These are phyloP conservation scores for Epizoanthus rinbou DNA, from an alignment of 92 coral and sea anemone genomes.

Conservation along the genomic window DNA sequence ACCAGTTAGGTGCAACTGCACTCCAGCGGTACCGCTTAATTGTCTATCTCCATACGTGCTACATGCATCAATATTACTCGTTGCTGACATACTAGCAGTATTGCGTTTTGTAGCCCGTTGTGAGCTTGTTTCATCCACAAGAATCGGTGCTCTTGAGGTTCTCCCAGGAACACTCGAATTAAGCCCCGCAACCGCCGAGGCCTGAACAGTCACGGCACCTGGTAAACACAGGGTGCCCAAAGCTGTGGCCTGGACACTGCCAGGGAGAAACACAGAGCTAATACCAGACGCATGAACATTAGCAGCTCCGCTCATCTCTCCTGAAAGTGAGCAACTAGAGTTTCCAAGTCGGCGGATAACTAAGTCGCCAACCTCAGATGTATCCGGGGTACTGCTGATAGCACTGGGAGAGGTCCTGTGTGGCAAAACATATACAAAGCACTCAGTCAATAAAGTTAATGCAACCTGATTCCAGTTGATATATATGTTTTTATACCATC, in stretches of 20 bases:
- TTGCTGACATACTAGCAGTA: constrained; percentile 52
- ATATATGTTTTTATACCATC: too few species aligned
- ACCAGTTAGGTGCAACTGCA: constrained; percentile 57
- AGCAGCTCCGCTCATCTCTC: constrained; percentile 43
- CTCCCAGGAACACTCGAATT: constrained; percentile 37
- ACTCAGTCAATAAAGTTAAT: not conserved
- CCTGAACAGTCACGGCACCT: constrained; percentile 73
- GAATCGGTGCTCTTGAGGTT: constrained; percentile 35
- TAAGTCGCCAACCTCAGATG: constrained; percentile 54
- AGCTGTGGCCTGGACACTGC: constrained; percentile 79
- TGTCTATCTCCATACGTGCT: constrained; percentile 25
- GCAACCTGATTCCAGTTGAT: too few species aligned
- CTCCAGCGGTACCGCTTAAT: constrained; percentile 48
- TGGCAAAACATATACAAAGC: not conserved
- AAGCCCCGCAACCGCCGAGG: constrained; percentile 83
- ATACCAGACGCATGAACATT: constrained; percentile 49
- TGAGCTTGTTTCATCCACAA: constrained; percentile 11
- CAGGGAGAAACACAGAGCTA: constrained; percentile 77
- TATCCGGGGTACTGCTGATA: constrained; percentile 70
- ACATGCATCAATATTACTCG: constrained; percentile 42
- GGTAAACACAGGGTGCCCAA: constrained; percentile 79
- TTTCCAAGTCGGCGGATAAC: constrained; percentile 55
- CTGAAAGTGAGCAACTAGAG: constrained; percentile 68
- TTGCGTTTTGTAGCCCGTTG: constrained; percentile 28
- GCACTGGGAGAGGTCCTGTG: constrained; percentile 60